A percentile compares a stretch with the other conserved stretches of the same genome.
phyloP scores from a whole-genome alignment of 2,888 invertebrate species.

The Pandemis corylana region DNA sequence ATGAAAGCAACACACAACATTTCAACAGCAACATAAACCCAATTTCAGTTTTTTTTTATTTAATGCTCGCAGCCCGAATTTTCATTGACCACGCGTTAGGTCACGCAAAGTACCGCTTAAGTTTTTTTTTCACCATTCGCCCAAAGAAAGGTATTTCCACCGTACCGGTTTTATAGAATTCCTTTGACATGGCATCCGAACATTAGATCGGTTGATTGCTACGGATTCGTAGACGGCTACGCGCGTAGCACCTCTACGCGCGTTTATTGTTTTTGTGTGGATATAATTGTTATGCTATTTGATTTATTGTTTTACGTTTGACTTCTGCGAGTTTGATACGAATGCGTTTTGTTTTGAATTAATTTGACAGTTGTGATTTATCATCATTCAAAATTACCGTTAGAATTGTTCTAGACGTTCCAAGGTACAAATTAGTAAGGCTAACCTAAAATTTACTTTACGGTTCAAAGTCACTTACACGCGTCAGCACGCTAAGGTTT shows the following conservation, averaged over 20 bases:
- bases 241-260: constrained; percentile 52
- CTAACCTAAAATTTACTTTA: neutral
- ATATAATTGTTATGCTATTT: constrained; percentile 46
- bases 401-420: neutral
- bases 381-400: neutral
- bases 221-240: constrained; percentile 57
- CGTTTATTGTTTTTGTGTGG: constrained; percentile 49
- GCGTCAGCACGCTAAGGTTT: neutral
- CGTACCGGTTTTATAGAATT: constrained; percentile 71
- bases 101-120: constrained; percentile 80
- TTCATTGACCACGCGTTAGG: constrained; percentile 70
- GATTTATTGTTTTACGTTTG: constrained; percentile 45
- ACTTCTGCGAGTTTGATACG: constrained; percentile 16
- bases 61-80: constrained; percentile 56
- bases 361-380: constrained; percentile 8
- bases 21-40: constrained; percentile 7
- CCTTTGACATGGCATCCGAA: constrained; percentile 79
- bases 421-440: neutral
- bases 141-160: constrained; percentile 59
- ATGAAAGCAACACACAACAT: too few species aligned
- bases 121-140: constrained; percentile 66
- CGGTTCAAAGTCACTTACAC: neutral
- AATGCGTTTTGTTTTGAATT: constrained; percentile 16
- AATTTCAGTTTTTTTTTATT: constrained; percentile 22
- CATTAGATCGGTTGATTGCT: constrained; percentile 79